Evolutionary conservation across 2,113 vertebrate species (phyloP), one percentile per base, ranked within the genome.

Genomic region (Harpagus bidentatus): DNA sequence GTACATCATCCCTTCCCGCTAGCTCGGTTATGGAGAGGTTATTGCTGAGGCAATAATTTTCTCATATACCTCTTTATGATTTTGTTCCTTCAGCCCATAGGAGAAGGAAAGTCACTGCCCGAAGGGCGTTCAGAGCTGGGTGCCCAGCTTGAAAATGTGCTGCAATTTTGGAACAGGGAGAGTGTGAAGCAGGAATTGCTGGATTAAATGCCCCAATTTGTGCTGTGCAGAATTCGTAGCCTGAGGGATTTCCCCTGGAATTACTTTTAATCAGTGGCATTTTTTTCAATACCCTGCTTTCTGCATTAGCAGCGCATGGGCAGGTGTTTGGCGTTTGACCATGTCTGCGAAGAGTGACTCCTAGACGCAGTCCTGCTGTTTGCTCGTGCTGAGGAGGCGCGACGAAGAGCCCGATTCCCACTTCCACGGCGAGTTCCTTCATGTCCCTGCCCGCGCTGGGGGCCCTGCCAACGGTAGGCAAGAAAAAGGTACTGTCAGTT

Each of bases 361-460:
- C 22, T 1, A 5, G 52, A 26, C 16, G 6, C 36, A 38, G 40
- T 59, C 40, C 40, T 59, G 48, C 67, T 73, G 5, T 31, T 56
- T 20, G 34, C 50, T 91, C 1, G 0, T 13, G 10, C 29, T 4
- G 5, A 42, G 80, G 31, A 47, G 53, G 25, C 4, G 3, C 1
- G 36, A 16, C 32, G 32, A 52, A 23, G 28, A 55, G 26, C 22
- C 52, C 16, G 19, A 58, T 26, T 70, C 17, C 19, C 25, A 5
- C 34, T 59, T 63, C 65, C 40, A 43, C 1, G 0, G 28, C 1
- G 2, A 50, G 13, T 11, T 42, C 7, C 36, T 86, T 73, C 43
- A 8, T 15, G 15, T 48, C 40, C 72, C 58, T 78, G 67, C 21
- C n/a, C 1, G 1, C n/a, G 13, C 0, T 0, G 3, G 22, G 20